Percentiles rank a stretch among this genome's conserved stretches.
These are phyloP conservation scores for Pseudomyrmex dendroicus DNA, from an alignment of 1,140 invertebrate species.

Conservation along the genomic window DNA sequence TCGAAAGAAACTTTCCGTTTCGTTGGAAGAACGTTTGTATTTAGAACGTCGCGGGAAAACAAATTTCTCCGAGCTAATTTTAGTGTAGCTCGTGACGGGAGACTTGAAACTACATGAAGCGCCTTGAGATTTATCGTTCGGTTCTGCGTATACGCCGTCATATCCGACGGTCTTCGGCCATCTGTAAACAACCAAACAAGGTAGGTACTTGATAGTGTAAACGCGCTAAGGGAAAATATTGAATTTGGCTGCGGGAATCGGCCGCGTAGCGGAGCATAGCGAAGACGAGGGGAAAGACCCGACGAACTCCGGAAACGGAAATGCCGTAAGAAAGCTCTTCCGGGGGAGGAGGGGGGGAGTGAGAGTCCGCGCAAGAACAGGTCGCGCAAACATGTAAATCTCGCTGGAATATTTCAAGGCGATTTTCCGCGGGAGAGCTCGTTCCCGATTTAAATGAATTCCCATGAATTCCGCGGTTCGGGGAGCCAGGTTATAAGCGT, in stretches of 20 bases:
- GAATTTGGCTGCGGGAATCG: constrained; percentile 37
- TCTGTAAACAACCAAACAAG: constrained; percentile 60
- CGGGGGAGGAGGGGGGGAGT: not conserved
- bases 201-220: constrained; percentile 57
- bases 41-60: too few species aligned
- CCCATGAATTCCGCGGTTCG: constrained; percentile 23
- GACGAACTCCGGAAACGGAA: constrained; percentile 42
- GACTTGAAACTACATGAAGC: not conserved
- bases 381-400: constrained; percentile 67
- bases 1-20: too few species aligned
- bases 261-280: not conserved
- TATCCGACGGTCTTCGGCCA: constrained; percentile 37
- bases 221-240: constrained; percentile 70
- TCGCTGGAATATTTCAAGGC: constrained; percentile 23
- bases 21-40: too few species aligned
- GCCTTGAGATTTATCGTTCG: not conserved
- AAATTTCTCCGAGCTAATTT: constrained; percentile 1
- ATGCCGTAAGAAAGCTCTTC: constrained; percentile 26
- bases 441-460: constrained; percentile 45
- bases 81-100: not conserved
- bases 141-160: constrained; percentile 2
- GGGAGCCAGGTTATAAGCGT: constrained; percentile 10
- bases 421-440: constrained; percentile 15
- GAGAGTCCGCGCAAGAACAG: constrained; percentile 46
- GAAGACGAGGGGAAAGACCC: not conserved